phyloP scores from a whole-genome alignment of 2,888 invertebrate genomes.

The Heteropelma amictum region DNA sequence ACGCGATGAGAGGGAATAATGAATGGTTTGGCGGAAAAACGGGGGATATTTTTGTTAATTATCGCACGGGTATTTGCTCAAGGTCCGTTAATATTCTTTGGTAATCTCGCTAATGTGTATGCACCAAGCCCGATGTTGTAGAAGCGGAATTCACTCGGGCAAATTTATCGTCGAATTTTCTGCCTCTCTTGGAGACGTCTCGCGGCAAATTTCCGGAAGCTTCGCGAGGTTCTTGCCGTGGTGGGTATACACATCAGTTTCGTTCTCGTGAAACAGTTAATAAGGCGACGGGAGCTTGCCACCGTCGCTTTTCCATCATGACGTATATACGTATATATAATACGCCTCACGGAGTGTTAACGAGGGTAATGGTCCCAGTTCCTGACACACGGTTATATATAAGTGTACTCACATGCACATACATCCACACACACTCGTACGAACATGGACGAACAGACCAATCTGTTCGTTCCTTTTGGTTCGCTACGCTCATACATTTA shows the following conservation, averaged over 20 bases:
- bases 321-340: not conserved
- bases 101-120: slow-evolving; percentile 7
- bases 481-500: slow-evolving; percentile 3
- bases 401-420: not conserved
- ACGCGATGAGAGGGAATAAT: too few relatives aligned
- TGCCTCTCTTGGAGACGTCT: slow-evolving; percentile 10
- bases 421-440: not conserved
- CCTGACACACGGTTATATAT: slow-evolving; percentile 14
- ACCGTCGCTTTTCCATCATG: slow-evolving; percentile 8
- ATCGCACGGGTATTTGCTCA: not conserved
- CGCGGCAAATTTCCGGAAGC: slow-evolving; percentile 31
- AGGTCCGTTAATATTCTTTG: not conserved
- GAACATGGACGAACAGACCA: not conserved
- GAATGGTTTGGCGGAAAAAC: not conserved
- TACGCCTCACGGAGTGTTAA: slow-evolving; percentile 44
- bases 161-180: slow-evolving; percentile 34
- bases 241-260: slow-evolving; percentile 31
- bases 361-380: slow-evolving; percentile 49
- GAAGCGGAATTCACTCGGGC: slow-evolving; percentile 12
- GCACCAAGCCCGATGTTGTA: not conserved
- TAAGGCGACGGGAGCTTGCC: slow-evolving; percentile 39
- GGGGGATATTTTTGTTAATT: not conserved
- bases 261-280: slow-evolving; percentile 46
- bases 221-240: not conserved
- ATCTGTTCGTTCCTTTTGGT: slow-evolving; percentile 22